A percentile compares a stretch with the other conserved stretches of the same genome.
phyloP scores from a whole-genome alignment of 2,888 invertebrate genomes.

The Lasioglossum calceatum region DNA sequence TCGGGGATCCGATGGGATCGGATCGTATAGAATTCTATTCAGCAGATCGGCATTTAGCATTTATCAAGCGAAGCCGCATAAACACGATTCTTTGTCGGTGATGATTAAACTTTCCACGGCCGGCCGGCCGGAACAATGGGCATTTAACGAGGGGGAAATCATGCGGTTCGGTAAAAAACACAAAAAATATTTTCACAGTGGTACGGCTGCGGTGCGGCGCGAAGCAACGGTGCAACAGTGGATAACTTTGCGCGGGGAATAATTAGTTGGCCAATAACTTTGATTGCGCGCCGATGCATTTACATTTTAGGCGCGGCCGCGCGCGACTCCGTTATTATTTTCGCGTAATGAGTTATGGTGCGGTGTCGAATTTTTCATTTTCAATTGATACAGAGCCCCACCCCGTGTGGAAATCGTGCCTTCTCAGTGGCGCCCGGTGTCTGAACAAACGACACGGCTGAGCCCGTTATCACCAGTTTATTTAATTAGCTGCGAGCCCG shows the following conservation, averaged over 20 bases:
- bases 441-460: neutral
- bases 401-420: neutral
- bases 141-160: neutral
- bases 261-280: constrained; percentile 17
- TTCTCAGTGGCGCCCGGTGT: neutral
- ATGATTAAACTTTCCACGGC: neutral
- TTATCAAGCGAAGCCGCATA: neutral
- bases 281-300: constrained; percentile 15
- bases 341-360: constrained; percentile 10
- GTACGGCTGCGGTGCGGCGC: neutral
- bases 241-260: constrained; percentile 16
- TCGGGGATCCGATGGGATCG: neutral
- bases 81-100: neutral
- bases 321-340: constrained; percentile 14
- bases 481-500: neutral
- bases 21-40: neutral
- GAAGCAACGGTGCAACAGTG: neutral
- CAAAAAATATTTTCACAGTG: constrained; percentile 3
- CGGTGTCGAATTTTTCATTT: neutral
- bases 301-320: constrained; percentile 13
- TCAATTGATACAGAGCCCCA: neutral
- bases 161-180: neutral
- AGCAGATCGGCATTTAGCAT: neutral
- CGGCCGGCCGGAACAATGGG: neutral
- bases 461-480: neutral